Evolutionary conservation across 1,140 invertebrate species (phyloP).

Genomic region (Epicauta chinensis): DNA sequence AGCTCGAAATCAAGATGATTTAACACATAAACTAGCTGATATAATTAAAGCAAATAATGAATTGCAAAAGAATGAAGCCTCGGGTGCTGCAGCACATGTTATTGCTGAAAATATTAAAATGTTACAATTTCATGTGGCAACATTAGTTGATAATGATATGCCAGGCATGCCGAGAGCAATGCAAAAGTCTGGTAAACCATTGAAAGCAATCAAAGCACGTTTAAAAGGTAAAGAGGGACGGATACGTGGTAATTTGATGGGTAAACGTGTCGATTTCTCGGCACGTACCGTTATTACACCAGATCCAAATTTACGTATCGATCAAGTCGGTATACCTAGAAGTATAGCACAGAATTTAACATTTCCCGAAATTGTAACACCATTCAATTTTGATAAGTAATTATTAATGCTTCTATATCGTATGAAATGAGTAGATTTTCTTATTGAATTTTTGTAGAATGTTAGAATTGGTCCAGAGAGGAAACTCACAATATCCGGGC

Average conservation of each 20-base stretch:
- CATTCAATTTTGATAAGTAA: slow-evolving; percentile 96
- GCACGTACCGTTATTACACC: slow-evolving; percentile 99
- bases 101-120: slow-evolving; percentile 96
- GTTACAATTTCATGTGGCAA: slow-evolving; percentile 98
- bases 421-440: slow-evolving; percentile 13
- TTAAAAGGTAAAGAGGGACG: slow-evolving; percentile 95
- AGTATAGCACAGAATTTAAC: slow-evolving; percentile 99
- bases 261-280: slow-evolving; percentile 99
- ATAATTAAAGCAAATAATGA: slow-evolving; percentile 99
- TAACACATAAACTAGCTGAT: slow-evolving; percentile 97
- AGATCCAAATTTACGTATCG: slow-evolving; percentile 97
- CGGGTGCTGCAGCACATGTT: slow-evolving; percentile 94
- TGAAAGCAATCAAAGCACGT: slow-evolving; percentile 94
- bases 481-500: slow-evolving; percentile 97
- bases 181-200: slow-evolving; percentile 97
- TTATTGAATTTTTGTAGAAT: slow-evolving; percentile 56
- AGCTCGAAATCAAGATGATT: slow-evolving; percentile 97
- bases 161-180: slow-evolving; percentile 95
- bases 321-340: slow-evolving; percentile 97
- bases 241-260: slow-evolving; percentile 99
- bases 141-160: slow-evolving; percentile 97
- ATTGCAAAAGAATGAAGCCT: slow-evolving; percentile 88
- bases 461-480: slow-evolving; percentile 91
- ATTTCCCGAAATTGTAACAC: slow-evolving; percentile 98
- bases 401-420: slow-evolving; percentile 19